These are phyloP conservation scores for Embiotoca jacksoni DNA, from an alignment of 2,113 vertebrate genomes.

Conservation along the genomic window DNA sequence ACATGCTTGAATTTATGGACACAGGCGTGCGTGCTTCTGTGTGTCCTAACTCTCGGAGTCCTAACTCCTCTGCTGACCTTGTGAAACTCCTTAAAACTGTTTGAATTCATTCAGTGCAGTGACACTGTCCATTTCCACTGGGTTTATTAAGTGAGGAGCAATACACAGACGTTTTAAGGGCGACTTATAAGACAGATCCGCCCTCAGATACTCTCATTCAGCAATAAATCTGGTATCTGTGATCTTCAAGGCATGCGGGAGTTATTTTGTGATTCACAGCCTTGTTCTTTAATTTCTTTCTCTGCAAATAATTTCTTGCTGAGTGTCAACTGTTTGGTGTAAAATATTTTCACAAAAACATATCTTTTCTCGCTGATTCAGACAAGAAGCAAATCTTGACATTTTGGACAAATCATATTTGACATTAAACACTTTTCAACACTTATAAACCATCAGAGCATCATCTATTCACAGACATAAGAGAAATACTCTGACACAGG, in stretches of 20 bases:
- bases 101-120: slow-evolving; percentile 42
- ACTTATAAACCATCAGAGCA: neutral
- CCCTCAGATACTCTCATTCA: slow-evolving; percentile 35
- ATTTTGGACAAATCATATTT: slow-evolving; percentile 47
- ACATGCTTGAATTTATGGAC: slow-evolving; percentile 74
- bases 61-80: slow-evolving; percentile 60
- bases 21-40: slow-evolving; percentile 2
- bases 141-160: slow-evolving; percentile 66
- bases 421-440: slow-evolving; percentile 11
- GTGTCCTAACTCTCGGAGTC: slow-evolving; percentile 37
- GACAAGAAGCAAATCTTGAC: slow-evolving; percentile 20
- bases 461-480: neutral
- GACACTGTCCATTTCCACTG: slow-evolving; percentile 54
- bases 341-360: slow-evolving; percentile 11
- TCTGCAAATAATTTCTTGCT: slow-evolving; percentile 35
- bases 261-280: slow-evolving; percentile 49
- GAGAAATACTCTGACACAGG: neutral
- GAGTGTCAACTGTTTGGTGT: slow-evolving; percentile 1
- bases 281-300: slow-evolving; percentile 47
- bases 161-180: slow-evolving; percentile 51
- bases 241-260: slow-evolving; percentile 39
- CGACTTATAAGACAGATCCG: slow-evolving; percentile 66
- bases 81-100: slow-evolving; percentile 72
- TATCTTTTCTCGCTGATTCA: neutral
- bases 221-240: slow-evolving; percentile 49